These are phyloP conservation scores for Oryzias celebensis DNA, from an alignment of 2,113 vertebrate species.

Conservation along the genomic window DNA sequence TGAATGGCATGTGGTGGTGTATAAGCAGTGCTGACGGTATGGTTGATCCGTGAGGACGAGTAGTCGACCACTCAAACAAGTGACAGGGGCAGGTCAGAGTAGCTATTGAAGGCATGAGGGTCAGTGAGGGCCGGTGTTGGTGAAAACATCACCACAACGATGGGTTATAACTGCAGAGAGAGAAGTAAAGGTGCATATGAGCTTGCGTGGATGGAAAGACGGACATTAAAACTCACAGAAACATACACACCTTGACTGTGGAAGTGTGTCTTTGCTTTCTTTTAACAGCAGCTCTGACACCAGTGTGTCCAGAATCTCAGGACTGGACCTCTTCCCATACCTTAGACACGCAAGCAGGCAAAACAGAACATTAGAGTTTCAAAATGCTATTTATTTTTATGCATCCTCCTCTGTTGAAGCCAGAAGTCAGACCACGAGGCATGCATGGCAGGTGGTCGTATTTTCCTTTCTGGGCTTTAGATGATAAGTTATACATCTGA, in stretches of 20 bases:
- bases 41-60: conserved; percentile 20
- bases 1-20: conserved; percentile 46
- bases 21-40: conserved; percentile 27
- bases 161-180: conserved; percentile 72
- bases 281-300: conserved; percentile 91
- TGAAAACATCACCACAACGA: conserved; percentile 74
- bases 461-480: conserved; percentile 42
- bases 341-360: conserved; percentile 60
- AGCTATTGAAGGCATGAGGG: conserved; percentile 7
- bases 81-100: conserved; percentile 21
- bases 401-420: conserved; percentile 13
- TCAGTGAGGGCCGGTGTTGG: conserved; percentile 16
- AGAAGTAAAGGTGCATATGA: conserved; percentile 23
- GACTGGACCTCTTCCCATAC: conserved; percentile 93
- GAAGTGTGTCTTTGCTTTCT: conserved; percentile 88
- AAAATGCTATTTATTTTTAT: background rate
- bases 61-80: conserved; percentile 15
- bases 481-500: conserved; percentile 43
- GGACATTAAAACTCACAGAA: no score
- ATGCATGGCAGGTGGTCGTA: conserved; percentile 31
- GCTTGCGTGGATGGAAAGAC: background rate
- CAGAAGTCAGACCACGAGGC: conserved; percentile 7
- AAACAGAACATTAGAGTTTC: background rate
- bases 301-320: conserved; percentile 90
- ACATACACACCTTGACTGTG: conserved; percentile 81